Percentiles rank a stretch among this genome's conserved stretches.
Conservation (phyloP, 2,797 vertebrate species). For the Lophotriccus pileatus region DNA sequence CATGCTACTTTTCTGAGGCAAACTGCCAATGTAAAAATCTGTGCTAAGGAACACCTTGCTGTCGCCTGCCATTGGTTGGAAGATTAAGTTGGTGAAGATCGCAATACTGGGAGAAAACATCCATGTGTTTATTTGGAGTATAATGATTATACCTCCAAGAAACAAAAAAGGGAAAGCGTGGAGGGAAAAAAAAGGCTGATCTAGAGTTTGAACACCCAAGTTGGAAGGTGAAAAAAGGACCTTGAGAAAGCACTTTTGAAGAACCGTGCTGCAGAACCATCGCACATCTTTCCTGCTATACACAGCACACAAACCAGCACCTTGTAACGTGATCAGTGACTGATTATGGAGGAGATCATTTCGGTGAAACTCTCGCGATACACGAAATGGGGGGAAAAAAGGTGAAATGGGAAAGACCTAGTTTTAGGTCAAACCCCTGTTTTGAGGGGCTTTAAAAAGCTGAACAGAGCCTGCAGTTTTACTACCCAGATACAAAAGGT, state of each 20-base stretch:
- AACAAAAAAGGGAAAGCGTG: background rate
- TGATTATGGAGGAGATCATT: background rate
- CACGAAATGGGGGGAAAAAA: rapidly evolving
- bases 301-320: background rate
- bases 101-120: background rate
- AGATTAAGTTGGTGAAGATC: background rate
- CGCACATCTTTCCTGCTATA: rapidly evolving
- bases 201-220: background rate
- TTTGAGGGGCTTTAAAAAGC: background rate
- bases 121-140: background rate
- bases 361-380: background rate
- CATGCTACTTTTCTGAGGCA: background rate
- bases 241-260: background rate
- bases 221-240: background rate
- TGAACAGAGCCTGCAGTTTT: background rate
- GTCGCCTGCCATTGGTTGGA: background rate
- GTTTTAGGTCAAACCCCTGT: background rate
- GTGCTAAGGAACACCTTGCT: background rate
- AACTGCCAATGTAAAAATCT: background rate
- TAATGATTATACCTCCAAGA: background rate
- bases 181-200: background rate
- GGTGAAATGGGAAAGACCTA: background rate
- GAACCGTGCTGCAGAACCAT: background rate
- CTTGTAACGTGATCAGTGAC: rapidly evolving
- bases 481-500: background rate